Percentiles rank a stretch among this genome's conserved stretches.
These are phyloP conservation scores for Isichthys henryi DNA, from an alignment of 2,113 vertebrate species.

Conservation along the genomic window DNA sequence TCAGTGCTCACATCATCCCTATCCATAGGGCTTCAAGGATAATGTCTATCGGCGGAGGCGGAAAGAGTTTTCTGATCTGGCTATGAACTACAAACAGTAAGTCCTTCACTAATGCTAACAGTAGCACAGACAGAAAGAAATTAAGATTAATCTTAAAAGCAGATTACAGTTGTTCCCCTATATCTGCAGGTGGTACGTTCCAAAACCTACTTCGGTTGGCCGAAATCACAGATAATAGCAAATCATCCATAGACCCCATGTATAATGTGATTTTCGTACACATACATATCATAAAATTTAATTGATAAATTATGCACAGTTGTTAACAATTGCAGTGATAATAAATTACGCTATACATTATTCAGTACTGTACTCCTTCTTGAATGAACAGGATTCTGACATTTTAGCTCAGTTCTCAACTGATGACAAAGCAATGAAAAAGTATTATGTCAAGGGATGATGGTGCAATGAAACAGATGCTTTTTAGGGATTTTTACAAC, in stretches of 20 bases:
- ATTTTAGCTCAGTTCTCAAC: neutral
- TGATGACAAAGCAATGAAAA: neutral
- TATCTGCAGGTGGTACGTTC: neutral
- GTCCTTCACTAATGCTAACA: conserved; percentile 33
- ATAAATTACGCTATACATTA: neutral
- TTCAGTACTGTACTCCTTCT: neutral
- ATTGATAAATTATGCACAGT: neutral
- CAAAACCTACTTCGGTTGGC: neutral
- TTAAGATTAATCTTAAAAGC: neutral
- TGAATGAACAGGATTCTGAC: neutral
- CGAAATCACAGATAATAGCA: neutral
- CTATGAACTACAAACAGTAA: conserved; percentile 88
- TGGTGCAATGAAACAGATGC: neutral
- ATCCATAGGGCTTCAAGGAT: conserved; percentile 88
- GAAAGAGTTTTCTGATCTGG: conserved; percentile 94
- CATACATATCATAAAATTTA: neutral
- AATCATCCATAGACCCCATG: neutral
- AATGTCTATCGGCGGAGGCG: conserved; percentile 90
- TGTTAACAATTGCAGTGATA: neutral
- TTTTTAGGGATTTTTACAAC: neutral
- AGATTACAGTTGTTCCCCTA: neutral
- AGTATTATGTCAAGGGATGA: neutral
- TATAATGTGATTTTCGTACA: neutral
- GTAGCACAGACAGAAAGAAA: neutral
- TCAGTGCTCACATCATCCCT: neutral